A percentile compares a stretch with the other conserved stretches of the same genome.
Evolutionary conservation across 2,797 vertebrate genomes (phyloP).

Genomic region (Sebastes trivittatus): DNA sequence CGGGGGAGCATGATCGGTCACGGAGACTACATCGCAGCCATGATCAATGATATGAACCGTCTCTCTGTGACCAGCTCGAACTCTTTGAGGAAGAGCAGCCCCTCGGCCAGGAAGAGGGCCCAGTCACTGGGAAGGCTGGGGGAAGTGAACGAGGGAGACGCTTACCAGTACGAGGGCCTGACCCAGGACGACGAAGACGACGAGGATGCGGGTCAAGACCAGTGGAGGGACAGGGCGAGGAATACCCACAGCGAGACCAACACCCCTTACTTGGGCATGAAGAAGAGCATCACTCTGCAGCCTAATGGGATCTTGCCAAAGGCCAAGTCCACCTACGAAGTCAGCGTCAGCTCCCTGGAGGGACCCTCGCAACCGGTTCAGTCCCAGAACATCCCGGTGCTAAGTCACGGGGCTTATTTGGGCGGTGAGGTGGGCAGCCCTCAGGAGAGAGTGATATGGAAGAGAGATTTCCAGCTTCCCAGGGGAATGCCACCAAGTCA

Average conservation of each 20-base stretch:
- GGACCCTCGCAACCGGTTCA: constrained; percentile 47
- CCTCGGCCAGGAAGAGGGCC: constrained; percentile 90
- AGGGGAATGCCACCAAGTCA: constrained; percentile 79
- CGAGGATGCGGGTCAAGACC: constrained; percentile 80
- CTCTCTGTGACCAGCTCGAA: constrained; percentile 97
- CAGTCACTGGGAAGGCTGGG: constrained; percentile 93
- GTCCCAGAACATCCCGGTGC: constrained; percentile 71
- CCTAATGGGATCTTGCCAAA: constrained; percentile 90
- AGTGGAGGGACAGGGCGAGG: constrained; percentile 86
- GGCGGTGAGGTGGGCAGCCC: constrained; percentile 74
- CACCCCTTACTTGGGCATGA: constrained; percentile 88
- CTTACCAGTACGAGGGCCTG: constrained; percentile 90
- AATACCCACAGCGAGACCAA: constrained; percentile 87
- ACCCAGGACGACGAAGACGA: constrained; percentile 84
- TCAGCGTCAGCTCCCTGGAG: constrained; percentile 79
- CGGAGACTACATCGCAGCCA: constrained; percentile 93
- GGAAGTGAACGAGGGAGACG: constrained; percentile 88
- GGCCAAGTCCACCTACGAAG: constrained; percentile 90
- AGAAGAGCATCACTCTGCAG: constrained; percentile 82
- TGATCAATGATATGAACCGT: constrained; percentile 95
- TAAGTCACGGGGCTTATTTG: constrained; percentile 71
- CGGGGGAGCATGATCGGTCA: constrained; percentile 92
- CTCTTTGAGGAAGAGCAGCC: constrained; percentile 92
- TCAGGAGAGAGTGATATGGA: constrained; percentile 80
- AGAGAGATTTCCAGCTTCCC: constrained; percentile 80